Percentiles rank a stretch among this genome's conserved stretches.
phyloP scores from a whole-genome alignment of 2,888 invertebrate species.

The Pristionchus arcanus region DNA sequence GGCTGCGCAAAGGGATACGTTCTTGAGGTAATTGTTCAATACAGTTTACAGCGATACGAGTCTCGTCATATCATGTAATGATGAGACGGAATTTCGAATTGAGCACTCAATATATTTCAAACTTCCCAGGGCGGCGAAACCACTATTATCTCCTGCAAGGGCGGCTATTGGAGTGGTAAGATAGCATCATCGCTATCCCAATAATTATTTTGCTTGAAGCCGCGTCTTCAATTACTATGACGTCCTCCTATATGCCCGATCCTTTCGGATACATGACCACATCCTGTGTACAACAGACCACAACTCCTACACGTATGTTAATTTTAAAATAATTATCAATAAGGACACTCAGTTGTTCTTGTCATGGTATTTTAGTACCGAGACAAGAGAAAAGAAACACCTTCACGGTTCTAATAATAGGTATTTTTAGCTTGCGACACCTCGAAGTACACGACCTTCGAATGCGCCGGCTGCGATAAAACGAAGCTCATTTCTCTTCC shows the following conservation, averaged over 20 bases:
- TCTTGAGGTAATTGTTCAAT: background rate
- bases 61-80: too few species aligned
- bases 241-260: background rate
- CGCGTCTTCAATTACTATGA: too few species aligned
- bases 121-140: background rate
- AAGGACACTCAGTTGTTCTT: too few species aligned
- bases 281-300: background rate
- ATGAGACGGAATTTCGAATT: too few species aligned
- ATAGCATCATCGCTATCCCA: too few species aligned
- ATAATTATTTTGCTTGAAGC: too few species aligned
- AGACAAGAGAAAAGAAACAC: too few species aligned
- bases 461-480: background rate
- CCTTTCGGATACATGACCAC: background rate
- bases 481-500: background rate
- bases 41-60: too few species aligned
- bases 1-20: background rate
- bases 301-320: background rate
- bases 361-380: too few species aligned
- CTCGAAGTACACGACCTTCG: background rate
- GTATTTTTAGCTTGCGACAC: background rate
- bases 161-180: background rate
- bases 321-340: background rate
- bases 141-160: background rate
- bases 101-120: background rate
- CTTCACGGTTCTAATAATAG: too few species aligned